Evolutionary conservation across 2,888 invertebrate species (phyloP).

Genomic region (Pseudoips prasinana): DNA sequence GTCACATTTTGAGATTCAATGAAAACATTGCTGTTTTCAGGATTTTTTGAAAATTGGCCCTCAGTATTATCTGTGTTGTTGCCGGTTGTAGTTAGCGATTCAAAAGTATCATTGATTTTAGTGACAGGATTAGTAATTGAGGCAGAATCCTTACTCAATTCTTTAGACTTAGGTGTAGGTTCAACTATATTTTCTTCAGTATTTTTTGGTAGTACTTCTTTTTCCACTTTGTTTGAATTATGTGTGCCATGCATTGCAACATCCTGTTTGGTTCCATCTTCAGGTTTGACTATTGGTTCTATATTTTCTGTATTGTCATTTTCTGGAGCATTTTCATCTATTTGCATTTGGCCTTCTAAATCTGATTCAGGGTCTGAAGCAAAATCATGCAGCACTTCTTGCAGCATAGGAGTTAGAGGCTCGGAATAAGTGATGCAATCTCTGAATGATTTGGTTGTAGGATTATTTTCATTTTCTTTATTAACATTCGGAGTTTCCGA

Average conservation of each 20-base stretch:
- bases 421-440: conserved; percentile 60
- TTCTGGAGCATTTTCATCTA: conserved; percentile 39
- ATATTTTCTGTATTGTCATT: conserved; percentile 17
- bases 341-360: conserved; percentile 46
- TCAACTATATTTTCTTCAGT: no score
- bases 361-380: conserved; percentile 55
- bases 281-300: conserved; percentile 1
- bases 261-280: not conserved
- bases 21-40: conserved; percentile 7
- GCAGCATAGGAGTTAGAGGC: conserved; percentile 58
- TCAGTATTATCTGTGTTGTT: not conserved
- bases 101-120: not conserved
- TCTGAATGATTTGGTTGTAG: conserved; percentile 42
- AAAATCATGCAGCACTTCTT: conserved; percentile 62
- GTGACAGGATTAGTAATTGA: not conserved
- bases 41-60: conserved; percentile 1
- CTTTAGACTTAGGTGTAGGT: no score
- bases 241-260: no score
- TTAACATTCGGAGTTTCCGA: conserved; percentile 38
- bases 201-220: no score
- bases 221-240: no score
- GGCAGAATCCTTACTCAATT: no score
- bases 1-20: conserved; percentile 9
- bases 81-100: not conserved
- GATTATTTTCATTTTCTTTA: conserved; percentile 14